A percentile compares a stretch with the other conserved stretches of the same genome.
phyloP scores from a whole-genome alignment of 2,797 vertebrate species.

The Leucoraja ocellata region DNA sequence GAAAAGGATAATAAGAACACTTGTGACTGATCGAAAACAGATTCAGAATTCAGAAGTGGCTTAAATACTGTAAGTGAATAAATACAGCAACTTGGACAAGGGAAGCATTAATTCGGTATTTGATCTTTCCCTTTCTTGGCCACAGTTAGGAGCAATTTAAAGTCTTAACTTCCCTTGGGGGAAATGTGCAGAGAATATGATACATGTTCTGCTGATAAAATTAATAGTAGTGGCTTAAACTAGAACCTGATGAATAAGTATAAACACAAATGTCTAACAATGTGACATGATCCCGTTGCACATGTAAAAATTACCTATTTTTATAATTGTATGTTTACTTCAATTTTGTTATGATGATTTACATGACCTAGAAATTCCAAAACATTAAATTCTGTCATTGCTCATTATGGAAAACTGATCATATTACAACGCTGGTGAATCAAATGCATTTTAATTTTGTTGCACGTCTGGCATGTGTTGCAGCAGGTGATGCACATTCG shows the following conservation, averaged over 20 bases:
- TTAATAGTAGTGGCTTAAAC: conserved; percentile 58
- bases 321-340: conserved; percentile 50
- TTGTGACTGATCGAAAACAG: background rate
- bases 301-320: conserved; percentile 51
- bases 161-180: conserved; percentile 61
- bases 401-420: too few species aligned
- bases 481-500: too few species aligned
- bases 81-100: conserved; percentile 48
- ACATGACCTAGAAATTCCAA: background rate
- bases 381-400: background rate
- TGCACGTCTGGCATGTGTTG: too few species aligned
- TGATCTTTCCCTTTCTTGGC: conserved; percentile 54
- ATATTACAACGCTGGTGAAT: too few species aligned
- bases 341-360: background rate
- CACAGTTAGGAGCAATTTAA: conserved; percentile 60
- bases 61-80: conserved; percentile 60
- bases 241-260: conserved; percentile 57
- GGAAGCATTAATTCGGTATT: conserved; percentile 59
- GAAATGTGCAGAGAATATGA: conserved; percentile 59
- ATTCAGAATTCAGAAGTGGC: conserved; percentile 43
- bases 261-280: conserved; percentile 61
- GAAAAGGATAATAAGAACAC: background rate
- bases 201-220: conserved; percentile 67
- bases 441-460: too few species aligned
- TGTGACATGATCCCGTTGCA: conserved; percentile 61